Base-by-base conservation (phyloP, 2,113 vertebrate genomes). In the Menura novaehollandiae region DNA sequence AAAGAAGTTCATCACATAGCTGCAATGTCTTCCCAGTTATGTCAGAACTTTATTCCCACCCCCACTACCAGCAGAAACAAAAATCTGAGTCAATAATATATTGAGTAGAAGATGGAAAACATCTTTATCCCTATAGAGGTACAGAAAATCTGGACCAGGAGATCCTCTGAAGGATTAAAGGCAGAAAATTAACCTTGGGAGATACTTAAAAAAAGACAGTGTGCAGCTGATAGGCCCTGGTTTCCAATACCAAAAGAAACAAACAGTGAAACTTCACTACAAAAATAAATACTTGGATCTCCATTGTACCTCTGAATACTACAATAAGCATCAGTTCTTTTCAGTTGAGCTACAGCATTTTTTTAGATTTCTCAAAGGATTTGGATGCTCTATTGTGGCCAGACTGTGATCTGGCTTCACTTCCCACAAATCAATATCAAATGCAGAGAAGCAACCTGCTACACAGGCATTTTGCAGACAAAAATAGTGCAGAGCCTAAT, bases 401-500 rank as follows among this genome's bases (percentile, higher is more conserved):
- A 90, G 93, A 44, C 35, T 60, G 51, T 84, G 93, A 95, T 97
- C 96, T 96, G 94, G 93, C 93, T 79, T 90, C 79, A 64, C 88
- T 96, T 97, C 85, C 95, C 95, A 85, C 89, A 94, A 97, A 97
- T 94, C 81, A 81, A 32, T 93, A 96, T 96, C 93, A 97, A 97
- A 97, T 86, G 73, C 91, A 83, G 86, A 97, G 94, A 87, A 96
- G 82, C 84, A 95, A 93, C 91, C 67, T 94, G 95, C 93, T 93
- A 72, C 93, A 82, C 35, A 78, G 95, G 89, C 92, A 71, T 94
- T 93, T 90, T 95, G 88, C 77, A 96, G 98, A 97, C 97, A 85
- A 98, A 98, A 98, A 98, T 97, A 98, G 98, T 93, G 92, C 97
- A 89, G 82, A 96, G 89, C 89, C 96, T 98, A 98, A 98, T 98